Conservation (phyloP, 1,140 invertebrate genomes). For the Thaumetopoea pityocampa region DNA sequence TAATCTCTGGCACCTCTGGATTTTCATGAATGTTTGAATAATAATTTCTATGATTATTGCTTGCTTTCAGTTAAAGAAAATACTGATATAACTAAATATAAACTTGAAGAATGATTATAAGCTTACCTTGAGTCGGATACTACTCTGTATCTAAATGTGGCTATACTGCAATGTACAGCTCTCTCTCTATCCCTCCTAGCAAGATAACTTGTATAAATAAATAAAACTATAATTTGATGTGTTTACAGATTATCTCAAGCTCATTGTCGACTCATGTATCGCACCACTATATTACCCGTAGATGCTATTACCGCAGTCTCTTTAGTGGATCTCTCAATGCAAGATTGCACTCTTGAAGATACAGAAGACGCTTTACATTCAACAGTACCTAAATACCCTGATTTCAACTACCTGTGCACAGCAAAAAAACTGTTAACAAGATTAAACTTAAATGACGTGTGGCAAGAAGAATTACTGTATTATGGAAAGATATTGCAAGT, state of each 20-base stretch:
- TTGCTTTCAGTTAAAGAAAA: too few relatives aligned
- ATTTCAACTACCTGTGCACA: conserved; percentile 60
- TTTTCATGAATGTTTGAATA: too few relatives aligned
- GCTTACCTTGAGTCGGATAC: too few relatives aligned
- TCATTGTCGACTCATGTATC: conserved; percentile 69
- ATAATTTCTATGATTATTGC: too few relatives aligned
- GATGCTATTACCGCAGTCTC: conserved; percentile 68
- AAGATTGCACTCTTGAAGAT: conserved; percentile 62
- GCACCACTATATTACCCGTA: conserved; percentile 56
- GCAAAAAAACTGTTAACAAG: conserved; percentile 55
- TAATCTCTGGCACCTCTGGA: too few relatives aligned
- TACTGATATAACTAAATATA: too few relatives aligned
- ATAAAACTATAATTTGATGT: conserved; percentile 12
- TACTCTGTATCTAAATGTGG: too few relatives aligned
- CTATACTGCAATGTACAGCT: too few relatives aligned
- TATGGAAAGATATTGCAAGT: conserved; percentile 63
- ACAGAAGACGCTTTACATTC: conserved; percentile 67
- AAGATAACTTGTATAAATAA: neutral
- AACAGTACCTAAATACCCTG: conserved; percentile 58
- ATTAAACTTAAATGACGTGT: conserved; percentile 56
- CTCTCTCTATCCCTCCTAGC: neutral
- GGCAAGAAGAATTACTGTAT: conserved; percentile 58
- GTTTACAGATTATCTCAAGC: conserved; percentile 69
- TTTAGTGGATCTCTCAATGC: conserved; percentile 70
- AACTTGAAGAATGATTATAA: too few relatives aligned